These are phyloP conservation scores for Arbacia lixula DNA, from an alignment of 53 echinoderm and acorn worm species.

Conservation along the genomic window DNA sequence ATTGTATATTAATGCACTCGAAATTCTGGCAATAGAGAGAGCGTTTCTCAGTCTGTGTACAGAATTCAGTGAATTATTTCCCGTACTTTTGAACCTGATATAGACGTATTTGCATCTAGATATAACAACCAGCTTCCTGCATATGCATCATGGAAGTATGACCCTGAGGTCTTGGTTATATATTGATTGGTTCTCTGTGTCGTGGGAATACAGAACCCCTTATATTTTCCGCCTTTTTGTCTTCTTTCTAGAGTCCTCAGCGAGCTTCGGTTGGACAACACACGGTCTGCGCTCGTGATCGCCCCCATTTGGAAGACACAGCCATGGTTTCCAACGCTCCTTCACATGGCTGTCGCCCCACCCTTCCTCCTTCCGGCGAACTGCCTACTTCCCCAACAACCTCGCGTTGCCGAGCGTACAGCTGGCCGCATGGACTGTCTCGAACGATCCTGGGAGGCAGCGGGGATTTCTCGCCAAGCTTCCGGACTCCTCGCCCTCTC, in stretches of 20 bases:
- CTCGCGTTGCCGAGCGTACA: slow-evolving; percentile 9
- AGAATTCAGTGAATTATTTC: not conserved
- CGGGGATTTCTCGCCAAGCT: slow-evolving; percentile 50
- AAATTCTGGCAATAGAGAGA: slow-evolving; percentile 26
- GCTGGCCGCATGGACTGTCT: slow-evolving; percentile 59
- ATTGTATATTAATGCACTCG: too few species aligned
- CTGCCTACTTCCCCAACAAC: slow-evolving; percentile 1
- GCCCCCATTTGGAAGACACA: slow-evolving; percentile 60
- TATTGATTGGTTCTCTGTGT: slow-evolving; percentile 6
- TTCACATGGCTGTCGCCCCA: slow-evolving; percentile 35
- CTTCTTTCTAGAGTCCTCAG: slow-evolving; percentile 13
- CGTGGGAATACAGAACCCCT: slow-evolving; percentile 20
- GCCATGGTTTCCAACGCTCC: slow-evolving; percentile 50
- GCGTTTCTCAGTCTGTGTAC: slow-evolving; percentile 26
- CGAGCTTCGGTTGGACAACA: slow-evolving; percentile 9
- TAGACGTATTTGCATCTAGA: slow-evolving; percentile 47
- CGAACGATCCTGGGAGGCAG: slow-evolving; percentile 20
- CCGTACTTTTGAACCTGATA: slow-evolving; percentile 19
- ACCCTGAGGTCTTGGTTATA: not conserved
- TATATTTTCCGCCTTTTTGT: slow-evolving; percentile 25
- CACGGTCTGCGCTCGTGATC: not conserved
- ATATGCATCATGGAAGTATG: slow-evolving; percentile 28
- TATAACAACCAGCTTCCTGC: slow-evolving; percentile 6
- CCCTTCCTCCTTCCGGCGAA: slow-evolving; percentile 59
- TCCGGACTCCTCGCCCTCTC: slow-evolving; percentile 54